A percentile compares a stretch with the other conserved stretches of the same genome.
These are phyloP conservation scores for Pseudomyrmex flavicornis DNA, from an alignment of 1,140 invertebrate species.

Conservation along the genomic window DNA sequence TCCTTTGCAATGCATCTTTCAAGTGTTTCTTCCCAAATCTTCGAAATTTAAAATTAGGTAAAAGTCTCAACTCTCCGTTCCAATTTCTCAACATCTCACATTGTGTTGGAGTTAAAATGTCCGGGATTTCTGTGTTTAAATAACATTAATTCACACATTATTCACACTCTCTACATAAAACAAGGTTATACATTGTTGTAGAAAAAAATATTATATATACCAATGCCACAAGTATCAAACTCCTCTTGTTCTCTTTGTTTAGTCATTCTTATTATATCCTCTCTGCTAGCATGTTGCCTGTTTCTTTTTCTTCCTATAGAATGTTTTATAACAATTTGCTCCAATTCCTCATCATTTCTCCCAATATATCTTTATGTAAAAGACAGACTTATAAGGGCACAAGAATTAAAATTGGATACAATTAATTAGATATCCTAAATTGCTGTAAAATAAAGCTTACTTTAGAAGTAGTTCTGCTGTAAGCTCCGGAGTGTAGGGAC, in stretches of 20 bases:
- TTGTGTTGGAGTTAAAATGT: slow-evolving; percentile 87
- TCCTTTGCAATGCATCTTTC: slow-evolving; percentile 56
- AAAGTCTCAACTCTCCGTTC: slow-evolving; percentile 88
- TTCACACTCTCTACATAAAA: slow-evolving; percentile 5
- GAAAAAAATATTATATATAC: slow-evolving; percentile 80
- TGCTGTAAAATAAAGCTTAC: slow-evolving; percentile 79
- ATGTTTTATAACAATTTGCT: slow-evolving; percentile 91
- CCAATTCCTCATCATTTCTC: slow-evolving; percentile 91
- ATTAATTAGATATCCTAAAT: neutral
- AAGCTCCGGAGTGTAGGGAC: slow-evolving; percentile 86
- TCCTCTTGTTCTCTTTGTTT: slow-evolving; percentile 89
- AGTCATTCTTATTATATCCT: slow-evolving; percentile 90
- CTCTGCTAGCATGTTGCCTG: slow-evolving; percentile 90
- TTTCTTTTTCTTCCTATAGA: slow-evolving; percentile 89
- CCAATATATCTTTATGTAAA: slow-evolving; percentile 84
- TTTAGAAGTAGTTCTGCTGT: slow-evolving; percentile 86
- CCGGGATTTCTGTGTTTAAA: slow-evolving; percentile 87
- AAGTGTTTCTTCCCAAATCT: slow-evolving; percentile 86
- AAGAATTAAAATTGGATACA: neutral
- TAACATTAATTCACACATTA: slow-evolving; percentile 29
- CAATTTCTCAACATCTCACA: slow-evolving; percentile 87
- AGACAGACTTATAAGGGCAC: neutral
- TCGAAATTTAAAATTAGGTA: slow-evolving; percentile 89
- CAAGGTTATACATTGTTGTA: slow-evolving; percentile 43
- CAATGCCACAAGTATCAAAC: slow-evolving; percentile 90